phyloP scores from a whole-genome alignment of 2,113 vertebrate species.

The Bufo gargarizans region DNA sequence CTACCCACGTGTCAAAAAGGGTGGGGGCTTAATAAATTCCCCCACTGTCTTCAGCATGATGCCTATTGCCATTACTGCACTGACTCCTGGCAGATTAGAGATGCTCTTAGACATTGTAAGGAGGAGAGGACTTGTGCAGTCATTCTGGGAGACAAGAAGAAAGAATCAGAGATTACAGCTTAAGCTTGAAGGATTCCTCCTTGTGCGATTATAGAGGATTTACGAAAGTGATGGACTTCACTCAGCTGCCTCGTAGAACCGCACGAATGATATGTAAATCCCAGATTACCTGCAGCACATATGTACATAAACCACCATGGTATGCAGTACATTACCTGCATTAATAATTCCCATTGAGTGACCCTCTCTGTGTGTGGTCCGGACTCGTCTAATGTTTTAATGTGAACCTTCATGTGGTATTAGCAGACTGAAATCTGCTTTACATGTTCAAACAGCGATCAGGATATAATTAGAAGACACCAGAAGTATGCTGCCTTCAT shows the following conservation, averaged over 20 bases:
- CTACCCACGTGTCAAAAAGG: too few species aligned
- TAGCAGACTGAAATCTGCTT: slow-evolving; percentile 31
- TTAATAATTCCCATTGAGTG: background rate
- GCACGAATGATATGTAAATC: slow-evolving; percentile 12
- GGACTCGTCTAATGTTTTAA: slow-evolving; percentile 5
- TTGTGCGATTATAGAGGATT: slow-evolving; percentile 59
- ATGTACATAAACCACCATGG: background rate
- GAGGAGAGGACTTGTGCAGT: slow-evolving; percentile 38
- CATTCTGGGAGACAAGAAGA: slow-evolving; percentile 43
- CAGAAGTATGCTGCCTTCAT: background rate
- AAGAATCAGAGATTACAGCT: slow-evolving; percentile 52
- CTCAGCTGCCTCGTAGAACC: slow-evolving; percentile 12
- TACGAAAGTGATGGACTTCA: slow-evolving; percentile 28
- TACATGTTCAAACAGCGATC: slow-evolving; percentile 30
- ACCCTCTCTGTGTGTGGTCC: background rate
- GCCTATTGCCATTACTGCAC: background rate
- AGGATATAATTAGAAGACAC: slow-evolving; percentile 35
- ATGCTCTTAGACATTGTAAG: slow-evolving; percentile 1
- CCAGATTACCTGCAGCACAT: background rate
- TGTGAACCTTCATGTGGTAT: slow-evolving; percentile 14
- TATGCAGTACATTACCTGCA: background rate
- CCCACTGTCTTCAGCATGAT: too few species aligned
- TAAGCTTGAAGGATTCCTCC: slow-evolving; percentile 52
- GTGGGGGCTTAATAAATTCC: too few species aligned
- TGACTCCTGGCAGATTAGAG: background rate